Base-by-base conservation (phyloP, 2,797 vertebrate species). In the Carapus acus region DNA sequence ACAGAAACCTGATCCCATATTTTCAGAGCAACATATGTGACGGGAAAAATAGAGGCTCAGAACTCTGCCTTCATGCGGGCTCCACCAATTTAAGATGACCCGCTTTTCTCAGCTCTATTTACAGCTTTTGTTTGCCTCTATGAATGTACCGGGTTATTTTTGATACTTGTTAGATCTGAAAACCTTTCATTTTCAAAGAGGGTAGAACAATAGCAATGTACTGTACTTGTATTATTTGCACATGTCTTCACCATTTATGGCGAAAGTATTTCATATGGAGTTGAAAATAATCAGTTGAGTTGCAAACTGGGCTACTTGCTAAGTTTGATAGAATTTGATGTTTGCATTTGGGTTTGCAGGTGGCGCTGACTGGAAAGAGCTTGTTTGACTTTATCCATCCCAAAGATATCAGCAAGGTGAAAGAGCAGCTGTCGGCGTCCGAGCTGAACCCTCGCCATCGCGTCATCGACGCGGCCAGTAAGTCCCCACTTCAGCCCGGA, bases 341-440 rank as follows among this genome's bases (percentile, higher is more conserved):
- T n/a, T n/a, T 4, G 45, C 4, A 3, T 54, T 41, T 63, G 24
- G 21, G 1, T 67, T 65, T 23, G 9, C 86, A 98, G 94, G 73
- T 92, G 54, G 95, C 97, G 80, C 86, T 98, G 75, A 94, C 91
- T 21, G 93, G 94, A 36, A 92, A 95, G 85, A 98, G 93, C 80
- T 75, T 98, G 71, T 96, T 98, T 49, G 94, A 97, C 65, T 94
- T 94, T 85, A 86, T 98, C 74, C 94, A 98, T 67, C 94, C 89
- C 71, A 98, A 97, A 90, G 95, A 98, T 78, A 96, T 97, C 62
- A 90, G 87, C 86, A 98, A 97, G 90, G 93, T 98, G 57, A 98
- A 98, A 80, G 95, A 98, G 56, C 95, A 98, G 81, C 90, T 98
- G 53, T 93, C 94, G 2, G 91, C 93, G 1, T 92, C 92, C 0